phyloP scores from a whole-genome alignment of 2,797 vertebrate species.

The Lithobates sylvaticus region DNA sequence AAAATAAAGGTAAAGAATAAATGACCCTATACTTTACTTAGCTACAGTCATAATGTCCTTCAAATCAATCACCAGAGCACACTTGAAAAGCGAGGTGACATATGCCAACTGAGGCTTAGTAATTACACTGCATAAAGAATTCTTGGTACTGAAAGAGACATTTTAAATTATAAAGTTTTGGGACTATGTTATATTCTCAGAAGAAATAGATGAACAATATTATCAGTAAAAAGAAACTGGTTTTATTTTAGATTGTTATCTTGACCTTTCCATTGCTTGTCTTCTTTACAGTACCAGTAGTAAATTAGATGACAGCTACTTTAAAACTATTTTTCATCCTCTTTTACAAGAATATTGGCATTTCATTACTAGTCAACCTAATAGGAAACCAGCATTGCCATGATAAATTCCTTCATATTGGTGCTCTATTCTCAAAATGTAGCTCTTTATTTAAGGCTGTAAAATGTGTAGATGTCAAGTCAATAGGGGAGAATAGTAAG shows the following conservation, averaged over 20 bases:
- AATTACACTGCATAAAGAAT: background rate
- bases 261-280: background rate
- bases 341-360: background rate
- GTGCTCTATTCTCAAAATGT: background rate
- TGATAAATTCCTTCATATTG: background rate
- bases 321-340: background rate
- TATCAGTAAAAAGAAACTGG: background rate
- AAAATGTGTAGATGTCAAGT: background rate
- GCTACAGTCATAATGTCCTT: background rate
- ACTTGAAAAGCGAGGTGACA: background rate
- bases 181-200: background rate
- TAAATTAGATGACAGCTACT: background rate
- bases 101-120: background rate
- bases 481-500: background rate
- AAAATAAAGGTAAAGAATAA: background rate
- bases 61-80: background rate
- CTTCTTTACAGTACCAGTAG: background rate
- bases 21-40: background rate
- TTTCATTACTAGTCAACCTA: conserved; percentile 15
- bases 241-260: background rate
- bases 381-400: background rate
- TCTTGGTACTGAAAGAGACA: background rate
- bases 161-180: background rate
- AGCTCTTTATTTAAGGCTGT: background rate
- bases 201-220: background rate